Base-by-base conservation (phyloP, 2,888 invertebrate species). In the Acleris laterana region DNA sequence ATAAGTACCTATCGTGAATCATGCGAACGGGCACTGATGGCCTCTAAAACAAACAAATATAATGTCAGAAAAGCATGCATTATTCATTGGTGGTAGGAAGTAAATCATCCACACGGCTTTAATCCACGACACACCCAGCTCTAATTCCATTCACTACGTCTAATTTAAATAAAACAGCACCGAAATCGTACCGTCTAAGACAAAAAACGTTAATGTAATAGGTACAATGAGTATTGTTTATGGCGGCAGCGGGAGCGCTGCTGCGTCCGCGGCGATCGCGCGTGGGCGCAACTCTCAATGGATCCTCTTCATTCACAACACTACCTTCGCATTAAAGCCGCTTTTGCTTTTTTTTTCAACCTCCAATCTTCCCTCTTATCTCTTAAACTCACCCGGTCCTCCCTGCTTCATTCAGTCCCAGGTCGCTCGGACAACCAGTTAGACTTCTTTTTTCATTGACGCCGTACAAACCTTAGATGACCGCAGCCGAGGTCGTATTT, bases 401-500 rank as follows among this genome's bases (percentile, higher is more conserved):
- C 86, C 89, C 87, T 82, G 89, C 88, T 92, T 90, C 92, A 93
- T 92, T 92, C 89, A 92, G 89, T 79, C 85, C 84, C 89, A 84
- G 87, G 88, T 89, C 87, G 85, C 77, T 79, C 81, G 85, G 83
- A 81, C 78, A 89, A 91, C 92, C 89, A 80, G 92, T 89, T 88
- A 88, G 86, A 88, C 89, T 90, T 89, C 89, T 91, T 91, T 92
- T 90, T 90, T 91, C 91, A 90, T 91, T 91, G 89, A 91, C 89
- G 85, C 88, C 90, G 88, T 88, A 90, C 89, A 84, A 89, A 88
- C 88, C 85, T 89, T 84, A 85, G 90, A 89, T 92, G 91, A 91
- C 92, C 92, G 91, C 90, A 88, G 86, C 88, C 85, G 91, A 91
- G 91, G 91, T 91, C 90, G 90, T 89, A 89, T 90, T 91, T 92